These are phyloP conservation scores for Gopherus evgoodei DNA, from an alignment of 2,113 vertebrate species.

Conservation along the genomic window DNA sequence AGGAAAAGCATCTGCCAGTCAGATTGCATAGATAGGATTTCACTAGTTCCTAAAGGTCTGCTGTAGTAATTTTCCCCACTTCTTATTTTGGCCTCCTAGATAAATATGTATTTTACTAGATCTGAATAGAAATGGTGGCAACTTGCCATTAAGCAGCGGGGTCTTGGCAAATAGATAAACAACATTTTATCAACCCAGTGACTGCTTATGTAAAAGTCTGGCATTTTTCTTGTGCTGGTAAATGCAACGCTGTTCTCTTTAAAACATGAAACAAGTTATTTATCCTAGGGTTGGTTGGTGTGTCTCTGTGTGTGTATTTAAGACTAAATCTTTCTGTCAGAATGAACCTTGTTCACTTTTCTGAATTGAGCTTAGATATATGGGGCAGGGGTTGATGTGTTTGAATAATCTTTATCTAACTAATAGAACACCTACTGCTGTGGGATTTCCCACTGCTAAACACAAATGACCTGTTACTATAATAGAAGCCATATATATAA, in stretches of 20 bases:
- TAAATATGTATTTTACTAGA: neutral
- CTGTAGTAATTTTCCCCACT: neutral
- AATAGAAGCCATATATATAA: neutral
- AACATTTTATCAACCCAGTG: neutral
- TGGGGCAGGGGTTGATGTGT: neutral
- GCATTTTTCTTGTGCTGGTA: neutral
- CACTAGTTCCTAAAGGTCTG: neutral
- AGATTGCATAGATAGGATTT: neutral
- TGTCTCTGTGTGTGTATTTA: neutral
- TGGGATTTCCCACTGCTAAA: neutral
- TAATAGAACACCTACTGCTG: neutral
- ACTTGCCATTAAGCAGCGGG: neutral
- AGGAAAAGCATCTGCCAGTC: neutral
- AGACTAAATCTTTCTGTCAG: neutral
- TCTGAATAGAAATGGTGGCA: neutral
- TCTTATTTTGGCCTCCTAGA: neutral
- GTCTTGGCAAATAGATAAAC: neutral
- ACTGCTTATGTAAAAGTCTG: neutral
- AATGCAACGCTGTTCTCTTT: neutral
- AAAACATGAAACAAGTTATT: neutral
- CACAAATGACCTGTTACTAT: neutral
- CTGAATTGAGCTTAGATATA: neutral
- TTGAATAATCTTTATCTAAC: neutral
- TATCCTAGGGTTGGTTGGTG: neutral
- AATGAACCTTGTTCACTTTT: neutral